phyloP scores from a whole-genome alignment of 1,140 invertebrate species.

The Plutomurus gul region DNA sequence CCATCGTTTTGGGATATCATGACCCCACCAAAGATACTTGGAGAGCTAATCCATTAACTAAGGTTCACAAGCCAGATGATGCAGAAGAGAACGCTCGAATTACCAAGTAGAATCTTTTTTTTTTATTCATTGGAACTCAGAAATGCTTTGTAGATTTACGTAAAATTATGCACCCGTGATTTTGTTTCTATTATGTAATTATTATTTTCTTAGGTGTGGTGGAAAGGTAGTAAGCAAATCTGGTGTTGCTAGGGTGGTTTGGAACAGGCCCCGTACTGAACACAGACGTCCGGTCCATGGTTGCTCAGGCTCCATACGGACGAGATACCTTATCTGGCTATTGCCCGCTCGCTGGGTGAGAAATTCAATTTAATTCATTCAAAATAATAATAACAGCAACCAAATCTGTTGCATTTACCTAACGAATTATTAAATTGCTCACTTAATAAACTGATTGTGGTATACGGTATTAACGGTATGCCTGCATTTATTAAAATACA shows the following conservation, averaged over 20 bases:
- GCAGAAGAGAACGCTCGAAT: slow-evolving; percentile 84
- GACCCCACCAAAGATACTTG: slow-evolving; percentile 64
- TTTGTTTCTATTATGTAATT: slow-evolving; percentile 29
- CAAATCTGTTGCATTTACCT: too few species aligned
- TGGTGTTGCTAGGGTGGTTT: slow-evolving; percentile 93
- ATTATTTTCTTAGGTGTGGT: slow-evolving; percentile 59
- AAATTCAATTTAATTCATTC: neutral
- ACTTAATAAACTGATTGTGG: too few species aligned
- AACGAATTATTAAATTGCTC: too few species aligned
- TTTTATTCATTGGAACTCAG: neutral
- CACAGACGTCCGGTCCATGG: slow-evolving; percentile 77
- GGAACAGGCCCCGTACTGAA: slow-evolving; percentile 70
- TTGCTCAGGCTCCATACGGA: slow-evolving; percentile 85
- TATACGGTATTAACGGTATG: too few species aligned
- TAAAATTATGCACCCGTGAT: too few species aligned
- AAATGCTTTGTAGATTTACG: neutral
- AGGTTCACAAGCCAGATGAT: slow-evolving; percentile 94
- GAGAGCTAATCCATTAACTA: slow-evolving; percentile 78
- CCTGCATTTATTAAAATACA: too few species aligned
- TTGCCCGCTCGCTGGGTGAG: slow-evolving; percentile 85
- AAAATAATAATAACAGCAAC: too few species aligned
- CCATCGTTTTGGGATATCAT: slow-evolving; percentile 85
- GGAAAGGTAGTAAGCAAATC: slow-evolving; percentile 73
- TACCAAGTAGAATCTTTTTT: slow-evolving; percentile 54
- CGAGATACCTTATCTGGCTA: slow-evolving; percentile 94